Evolutionary conservation across 1,140 invertebrate genomes (phyloP), one percentile per base, ranked within the genome.

Genomic region (fruit fly (Drosophila melanogaster)): DNA sequence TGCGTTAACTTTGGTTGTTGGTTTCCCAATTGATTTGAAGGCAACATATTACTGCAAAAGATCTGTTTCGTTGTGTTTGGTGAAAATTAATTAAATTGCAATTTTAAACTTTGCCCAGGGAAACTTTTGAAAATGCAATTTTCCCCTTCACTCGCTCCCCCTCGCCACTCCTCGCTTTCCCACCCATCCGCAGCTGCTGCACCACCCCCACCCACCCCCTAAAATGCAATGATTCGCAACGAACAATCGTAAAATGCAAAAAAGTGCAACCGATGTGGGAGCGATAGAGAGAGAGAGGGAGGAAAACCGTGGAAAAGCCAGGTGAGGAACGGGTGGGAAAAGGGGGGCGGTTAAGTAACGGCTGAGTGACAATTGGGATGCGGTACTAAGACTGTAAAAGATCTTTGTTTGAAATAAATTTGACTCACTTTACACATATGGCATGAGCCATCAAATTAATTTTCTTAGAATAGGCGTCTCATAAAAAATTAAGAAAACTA

Each of bases 1-100:
- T 87, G 84, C 83, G 84, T 87, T 86, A 86, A 87, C 84, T 89
- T 69, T 72, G 62, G 71, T 76, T 89, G 66, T 72, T 79, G 47
- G 61, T 75, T 86, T 78, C 46, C 55, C 50, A 69, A 67, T 62
- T 67, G 64, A 65, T 60, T 81, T 79, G 49, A 87, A 87, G 84
- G 79, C 79, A 89, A 83, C 77, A 74, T 86, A 77, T 86, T 75
- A 86, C 81, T 67, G 73, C 53, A 80, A 70, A 66, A 72, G 46
- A 64, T 70, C 72, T 71, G 55, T 50, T 73, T 60, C 35, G 40
- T 6, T 30, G 24, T 24, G 24, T 43, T 57, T 30, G 26, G 24
- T 57, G 24, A 54, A 77, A 61, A 66, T 79, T 61, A 84, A 79
- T 72, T 79, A 85, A 80, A 85, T 69, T 81, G 60, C 64, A 81